Percentiles rank a stretch among this genome's conserved stretches.
Conservation (phyloP, 2,888 invertebrate species). For the Mylabris sibirica region DNA sequence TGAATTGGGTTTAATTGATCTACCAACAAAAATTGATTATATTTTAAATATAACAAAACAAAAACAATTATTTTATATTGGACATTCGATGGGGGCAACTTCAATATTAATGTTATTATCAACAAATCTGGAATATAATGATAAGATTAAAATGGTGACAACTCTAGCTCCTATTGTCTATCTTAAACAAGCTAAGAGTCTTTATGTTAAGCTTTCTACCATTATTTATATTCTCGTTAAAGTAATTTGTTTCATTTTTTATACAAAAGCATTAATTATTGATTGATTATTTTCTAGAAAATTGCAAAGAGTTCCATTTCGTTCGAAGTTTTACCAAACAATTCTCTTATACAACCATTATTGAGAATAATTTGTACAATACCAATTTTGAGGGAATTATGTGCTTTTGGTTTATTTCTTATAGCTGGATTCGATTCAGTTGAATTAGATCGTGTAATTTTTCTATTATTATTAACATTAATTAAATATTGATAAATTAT, state of each 20-base stretch:
- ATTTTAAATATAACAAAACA: conserved; percentile 22
- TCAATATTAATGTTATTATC: conserved; percentile 70
- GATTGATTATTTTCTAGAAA: not conserved
- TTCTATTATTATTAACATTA: not conserved
- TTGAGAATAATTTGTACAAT: not conserved
- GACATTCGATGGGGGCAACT: conserved; percentile 65
- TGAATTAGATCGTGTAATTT: conserved; percentile 6
- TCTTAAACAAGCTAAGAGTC: conserved; percentile 57
- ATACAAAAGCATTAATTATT: not conserved
- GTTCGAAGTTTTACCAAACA: not conserved
- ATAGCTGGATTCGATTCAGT: not conserved
- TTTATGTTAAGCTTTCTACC: not conserved
- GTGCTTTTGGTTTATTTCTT: not conserved
- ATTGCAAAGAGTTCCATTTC: not conserved
- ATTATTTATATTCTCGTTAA: not conserved
- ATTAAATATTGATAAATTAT: not conserved
- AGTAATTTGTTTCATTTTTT: not conserved
- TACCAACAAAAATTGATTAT: conserved; percentile 28
- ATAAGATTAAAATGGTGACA: conserved; percentile 69
- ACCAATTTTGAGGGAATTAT: not conserved
- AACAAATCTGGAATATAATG: conserved; percentile 67
- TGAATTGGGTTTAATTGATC: conserved; percentile 23
- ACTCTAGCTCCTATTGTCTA: conserved; percentile 73
- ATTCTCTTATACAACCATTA: not conserved
- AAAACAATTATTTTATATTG: conserved; percentile 19